A percentile compares a stretch with the other conserved stretches of the same genome.
Conservation (phyloP, 64 coral and sea anemone species). For the Pocillopora verrucosa region DNA sequence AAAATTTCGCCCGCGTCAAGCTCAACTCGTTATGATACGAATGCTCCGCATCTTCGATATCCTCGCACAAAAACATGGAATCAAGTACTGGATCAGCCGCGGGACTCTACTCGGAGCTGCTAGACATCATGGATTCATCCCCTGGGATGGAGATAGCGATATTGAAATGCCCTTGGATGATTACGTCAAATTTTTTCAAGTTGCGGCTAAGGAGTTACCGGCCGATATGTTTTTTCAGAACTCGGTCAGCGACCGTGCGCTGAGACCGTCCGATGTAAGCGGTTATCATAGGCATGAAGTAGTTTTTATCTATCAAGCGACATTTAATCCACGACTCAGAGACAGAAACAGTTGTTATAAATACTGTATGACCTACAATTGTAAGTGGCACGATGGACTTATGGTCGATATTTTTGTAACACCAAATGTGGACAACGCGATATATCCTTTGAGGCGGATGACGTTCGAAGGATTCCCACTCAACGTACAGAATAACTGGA, state of each 20-base stretch:
- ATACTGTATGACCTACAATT: conserved; percentile 15
- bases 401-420: conserved; percentile 54
- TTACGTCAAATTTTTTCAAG: conserved; percentile 33
- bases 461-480: conserved; percentile 55
- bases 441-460: conserved; percentile 36
- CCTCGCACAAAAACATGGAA: conserved; percentile 10
- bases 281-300: neutral
- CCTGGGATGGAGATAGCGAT: conserved; percentile 48
- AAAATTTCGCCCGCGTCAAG: neutral
- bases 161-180: conserved; percentile 40
- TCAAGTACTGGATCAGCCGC: conserved; percentile 42
- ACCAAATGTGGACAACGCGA: neutral
- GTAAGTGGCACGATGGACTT: conserved; percentile 47
- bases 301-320: conserved; percentile 30
- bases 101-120: conserved; percentile 49
- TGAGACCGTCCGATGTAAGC: neutral
- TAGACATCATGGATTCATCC: conserved; percentile 52
- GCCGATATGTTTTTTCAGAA: conserved; percentile 57
- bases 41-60: conserved; percentile 35
- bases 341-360: conserved; percentile 51
- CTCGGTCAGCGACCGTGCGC: neutral
- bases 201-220: conserved; percentile 11
- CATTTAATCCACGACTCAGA: conserved; percentile 48
- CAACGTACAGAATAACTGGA: conserved; percentile 42
- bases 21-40: conserved; percentile 43